Base-by-base conservation (phyloP, 2,888 invertebrate genomes). In the Lasioglossum villosulum region DNA sequence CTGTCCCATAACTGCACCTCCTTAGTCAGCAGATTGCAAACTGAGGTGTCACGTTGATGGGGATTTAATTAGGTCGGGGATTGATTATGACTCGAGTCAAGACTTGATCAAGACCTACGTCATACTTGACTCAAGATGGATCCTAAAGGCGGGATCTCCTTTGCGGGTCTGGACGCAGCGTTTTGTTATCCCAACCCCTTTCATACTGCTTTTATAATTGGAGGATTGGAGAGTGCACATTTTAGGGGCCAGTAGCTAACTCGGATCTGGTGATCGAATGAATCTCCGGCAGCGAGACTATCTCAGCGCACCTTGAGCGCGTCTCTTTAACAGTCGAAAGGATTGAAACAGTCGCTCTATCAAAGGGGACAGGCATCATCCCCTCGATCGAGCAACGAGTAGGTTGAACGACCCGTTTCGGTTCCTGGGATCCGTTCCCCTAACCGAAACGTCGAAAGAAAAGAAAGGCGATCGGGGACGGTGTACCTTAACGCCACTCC, bases 401-500 rank as follows among this genome's bases (percentile, higher is more conserved):
- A 59, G 16, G 74, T 75, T 75, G 74, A 75, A 75, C 74, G 74
- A 75, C 74, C 74, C 56, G 27, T 27, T 14, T 52, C 52, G n/a
- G n/a, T 59, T 59, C 59, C n/a, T 16, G 48, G 48, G 48, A 48
- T 52, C 52, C 23, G 52, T 59, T 59, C 59, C 59, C 59, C 66
- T 66, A 66, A 66, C 66, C 37, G 48, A 79, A 75, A 45, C 14
- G 30, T 23, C 48, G 75, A 37, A 52, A 63, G 42, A 16, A 56
- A 66, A 45, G 76, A 79, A 66, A 66, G 63, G 45, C 16, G 34
- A 59, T 16, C 34, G 19, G 52, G 39, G 66, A 63, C 76, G 66
- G 59, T 80, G 85, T 79, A 78, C 75, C 75, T 88, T 90, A 82
- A 88, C 78, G 84, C 83, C 83, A 56, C 68, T 68, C 37, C 37